A percentile compares a stretch with the other conserved stretches of the same genome.
These are phyloP conservation scores for Protonemura montana DNA, from an alignment of 2,888 invertebrate species.

Conservation along the genomic window DNA sequence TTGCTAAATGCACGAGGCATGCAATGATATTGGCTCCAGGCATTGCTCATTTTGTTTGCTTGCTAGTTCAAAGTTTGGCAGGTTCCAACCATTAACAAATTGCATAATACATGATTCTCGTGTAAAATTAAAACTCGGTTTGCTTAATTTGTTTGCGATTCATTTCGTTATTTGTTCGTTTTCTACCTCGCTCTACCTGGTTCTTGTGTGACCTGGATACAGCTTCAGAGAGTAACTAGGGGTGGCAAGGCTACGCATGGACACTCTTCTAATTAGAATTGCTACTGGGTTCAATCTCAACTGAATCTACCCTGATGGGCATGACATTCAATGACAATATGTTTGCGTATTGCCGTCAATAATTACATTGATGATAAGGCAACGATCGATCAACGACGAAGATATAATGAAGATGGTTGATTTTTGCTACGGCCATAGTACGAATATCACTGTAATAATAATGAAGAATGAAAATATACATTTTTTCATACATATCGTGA, in stretches of 20 bases:
- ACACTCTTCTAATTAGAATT: background rate
- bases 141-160: background rate
- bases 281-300: background rate
- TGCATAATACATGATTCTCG: background rate
- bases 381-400: background rate
- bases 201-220: background rate
- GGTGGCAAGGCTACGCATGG: background rate
- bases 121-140: background rate
- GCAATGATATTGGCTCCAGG: background rate
- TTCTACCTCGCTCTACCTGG: background rate
- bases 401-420: background rate
- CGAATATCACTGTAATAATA: background rate
- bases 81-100: background rate
- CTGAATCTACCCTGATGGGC: background rate
- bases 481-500: background rate
- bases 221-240: background rate
- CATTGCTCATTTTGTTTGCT: background rate
- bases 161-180: conserved; percentile 2
- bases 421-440: background rate
- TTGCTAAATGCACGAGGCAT: background rate
- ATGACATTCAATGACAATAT: background rate
- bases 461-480: background rate
- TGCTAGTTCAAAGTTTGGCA: background rate
- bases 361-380: background rate
- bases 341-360: background rate